These are phyloP conservation scores for Apamea monoglypha DNA, from an alignment of 2,888 invertebrate genomes.

Conservation along the genomic window DNA sequence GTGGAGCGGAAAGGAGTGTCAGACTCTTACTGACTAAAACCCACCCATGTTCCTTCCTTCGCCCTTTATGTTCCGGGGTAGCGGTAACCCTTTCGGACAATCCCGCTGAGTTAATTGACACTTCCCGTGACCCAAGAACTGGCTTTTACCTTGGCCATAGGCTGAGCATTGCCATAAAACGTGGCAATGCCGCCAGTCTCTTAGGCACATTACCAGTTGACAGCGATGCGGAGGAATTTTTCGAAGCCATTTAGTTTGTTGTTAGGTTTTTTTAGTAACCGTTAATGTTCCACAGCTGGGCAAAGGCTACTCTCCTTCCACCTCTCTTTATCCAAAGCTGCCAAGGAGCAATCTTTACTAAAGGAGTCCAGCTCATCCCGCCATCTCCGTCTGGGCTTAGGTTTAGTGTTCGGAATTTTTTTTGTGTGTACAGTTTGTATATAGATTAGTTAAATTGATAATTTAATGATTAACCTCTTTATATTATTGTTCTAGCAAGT, in stretches of 20 bases:
- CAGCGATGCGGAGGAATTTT: not conserved
- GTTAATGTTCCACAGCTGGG: too few relatives aligned
- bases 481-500: constrained; percentile 76
- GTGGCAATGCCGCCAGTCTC: not conserved
- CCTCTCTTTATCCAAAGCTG: too few relatives aligned
- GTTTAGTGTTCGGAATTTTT: not conserved
- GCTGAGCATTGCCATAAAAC: not conserved
- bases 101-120: too few relatives aligned
- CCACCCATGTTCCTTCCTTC: too few relatives aligned
- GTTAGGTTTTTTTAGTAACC: too few relatives aligned
- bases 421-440: not conserved
- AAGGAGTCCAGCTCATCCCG: too few relatives aligned
- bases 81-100: too few relatives aligned
- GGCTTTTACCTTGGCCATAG: not conserved
- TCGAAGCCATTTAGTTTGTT: not conserved
- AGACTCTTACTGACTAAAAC: too few relatives aligned
- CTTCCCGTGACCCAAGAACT: not conserved
- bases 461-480: not conserved
- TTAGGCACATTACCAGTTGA: not conserved
- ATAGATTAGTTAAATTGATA: not conserved
- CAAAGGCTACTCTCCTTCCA: too few relatives aligned
- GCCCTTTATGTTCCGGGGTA: too few relatives aligned
- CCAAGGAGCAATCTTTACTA: too few relatives aligned
- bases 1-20: too few relatives aligned
- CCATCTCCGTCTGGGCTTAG: not conserved